Evolutionary conservation across 1,140 invertebrate species (phyloP).

Genomic region (Bicyclus anynana): DNA sequence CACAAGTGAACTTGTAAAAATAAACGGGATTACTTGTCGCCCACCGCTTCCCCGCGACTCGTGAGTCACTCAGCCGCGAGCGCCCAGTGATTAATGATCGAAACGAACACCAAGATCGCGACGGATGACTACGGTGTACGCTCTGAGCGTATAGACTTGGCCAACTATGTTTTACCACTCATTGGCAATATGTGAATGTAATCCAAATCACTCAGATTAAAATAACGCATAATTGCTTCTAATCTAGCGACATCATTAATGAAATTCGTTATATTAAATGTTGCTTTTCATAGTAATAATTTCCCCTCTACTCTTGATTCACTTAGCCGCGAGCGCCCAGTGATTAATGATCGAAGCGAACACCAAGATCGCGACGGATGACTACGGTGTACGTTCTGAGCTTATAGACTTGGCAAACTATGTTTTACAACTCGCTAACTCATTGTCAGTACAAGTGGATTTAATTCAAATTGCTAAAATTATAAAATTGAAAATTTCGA

Average conservation of each 20-base stretch:
- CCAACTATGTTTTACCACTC: neutral
- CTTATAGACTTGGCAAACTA: neutral
- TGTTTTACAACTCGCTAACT: no score
- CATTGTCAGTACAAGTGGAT: no score
- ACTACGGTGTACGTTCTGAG: slow-evolving; percentile 7
- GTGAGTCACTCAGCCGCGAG: slow-evolving; percentile 42
- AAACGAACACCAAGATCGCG: slow-evolving; percentile 48
- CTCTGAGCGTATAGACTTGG: neutral
- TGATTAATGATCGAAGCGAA: slow-evolving; percentile 46
- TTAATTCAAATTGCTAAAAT: no score
- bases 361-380: slow-evolving; percentile 41
- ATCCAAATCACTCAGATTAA: no score
- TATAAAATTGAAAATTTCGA: no score
- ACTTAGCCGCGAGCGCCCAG: slow-evolving; percentile 21
- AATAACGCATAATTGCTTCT: no score
- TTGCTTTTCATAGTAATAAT: no score
- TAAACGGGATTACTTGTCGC: slow-evolving; percentile 56
- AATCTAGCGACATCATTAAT: no score
- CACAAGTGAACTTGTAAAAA: slow-evolving; percentile 54
- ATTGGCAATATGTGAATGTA: no score
- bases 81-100: slow-evolving; percentile 37
- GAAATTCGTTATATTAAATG: no score
- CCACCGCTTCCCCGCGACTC: slow-evolving; percentile 36
- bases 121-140: slow-evolving; percentile 17
- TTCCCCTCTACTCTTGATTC: slow-evolving; percentile 41